phyloP scores from a whole-genome alignment of 2,113 vertebrate species.

The Uropsilus gracilis region DNA sequence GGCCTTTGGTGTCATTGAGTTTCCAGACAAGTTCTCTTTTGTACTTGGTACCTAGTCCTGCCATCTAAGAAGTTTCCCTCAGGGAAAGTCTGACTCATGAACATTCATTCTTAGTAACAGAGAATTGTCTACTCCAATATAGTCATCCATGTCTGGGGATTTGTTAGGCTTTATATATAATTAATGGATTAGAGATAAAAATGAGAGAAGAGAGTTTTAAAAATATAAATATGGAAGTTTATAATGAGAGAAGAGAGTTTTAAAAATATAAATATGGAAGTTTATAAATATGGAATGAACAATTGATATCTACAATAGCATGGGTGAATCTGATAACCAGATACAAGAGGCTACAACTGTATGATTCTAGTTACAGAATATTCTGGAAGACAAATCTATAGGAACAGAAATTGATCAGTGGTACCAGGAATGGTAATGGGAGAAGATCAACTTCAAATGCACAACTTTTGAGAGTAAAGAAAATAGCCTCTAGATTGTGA shows the following conservation, averaged over 20 bases:
- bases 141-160: constrained; percentile 6
- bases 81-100: constrained; percentile 60
- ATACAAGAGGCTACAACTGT: background rate
- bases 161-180: constrained; percentile 31
- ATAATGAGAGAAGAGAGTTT: background rate
- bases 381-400: background rate
- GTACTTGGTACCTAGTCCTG: constrained; percentile 18
- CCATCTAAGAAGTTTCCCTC: constrained; percentile 38
- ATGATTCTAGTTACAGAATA: background rate
- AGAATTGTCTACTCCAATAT: constrained; percentile 56
- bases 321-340: background rate
- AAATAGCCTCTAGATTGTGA: background rate
- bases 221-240: background rate
- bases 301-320: background rate
- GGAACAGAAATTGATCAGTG: background rate
- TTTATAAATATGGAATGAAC: background rate
- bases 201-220: background rate
- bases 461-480: background rate
- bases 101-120: constrained; percentile 61
- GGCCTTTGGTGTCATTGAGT: constrained; percentile 13
- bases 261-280: background rate
- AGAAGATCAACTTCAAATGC: background rate
- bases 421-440: background rate
- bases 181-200: constrained; percentile 4
- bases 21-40: constrained; percentile 66